These are phyloP conservation scores for Zygaena filipendulae DNA, from an alignment of 2,888 invertebrate species.

Conservation along the genomic window DNA sequence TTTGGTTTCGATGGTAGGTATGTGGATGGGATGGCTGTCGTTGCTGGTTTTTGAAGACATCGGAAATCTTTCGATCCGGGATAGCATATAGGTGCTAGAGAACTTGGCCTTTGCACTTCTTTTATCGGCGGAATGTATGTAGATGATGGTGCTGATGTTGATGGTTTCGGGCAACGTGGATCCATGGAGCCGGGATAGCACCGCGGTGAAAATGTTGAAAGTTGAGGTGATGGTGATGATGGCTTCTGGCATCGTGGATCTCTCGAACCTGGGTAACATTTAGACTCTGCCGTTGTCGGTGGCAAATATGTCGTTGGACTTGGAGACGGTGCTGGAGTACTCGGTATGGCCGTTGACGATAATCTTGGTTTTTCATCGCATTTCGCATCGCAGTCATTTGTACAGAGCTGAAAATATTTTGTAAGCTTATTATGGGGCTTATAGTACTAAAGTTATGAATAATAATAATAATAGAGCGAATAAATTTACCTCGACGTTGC, in stretches of 20 bases:
- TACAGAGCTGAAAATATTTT: constrained; percentile 46
- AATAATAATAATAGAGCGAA: no score
- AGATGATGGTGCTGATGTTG: constrained; percentile 21
- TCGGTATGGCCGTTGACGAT: neutral
- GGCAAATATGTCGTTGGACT: constrained; percentile 26
- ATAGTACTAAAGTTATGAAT: no score
- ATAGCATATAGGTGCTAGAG: constrained; percentile 25
- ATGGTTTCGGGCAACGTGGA: constrained; percentile 25
- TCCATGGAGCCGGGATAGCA: constrained; percentile 30
- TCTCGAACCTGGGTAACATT: constrained; percentile 36
- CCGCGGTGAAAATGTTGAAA: no score
- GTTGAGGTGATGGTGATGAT: constrained; percentile 25
- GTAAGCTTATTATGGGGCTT: no score
- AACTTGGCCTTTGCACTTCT: constrained; percentile 26
- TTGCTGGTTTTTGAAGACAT: constrained; percentile 30
- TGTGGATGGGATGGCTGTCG: constrained; percentile 20
- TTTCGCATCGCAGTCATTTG: constrained; percentile 43
- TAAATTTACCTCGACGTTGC: constrained; percentile 80
- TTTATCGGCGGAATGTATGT: constrained; percentile 25
- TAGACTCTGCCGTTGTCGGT: constrained; percentile 26
- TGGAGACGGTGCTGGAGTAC: constrained; percentile 5
- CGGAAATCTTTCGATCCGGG: constrained; percentile 33
- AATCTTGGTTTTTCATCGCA: constrained; percentile 37
- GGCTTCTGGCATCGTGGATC: constrained; percentile 38
- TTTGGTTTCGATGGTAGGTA: constrained; percentile 21